Conservation (phyloP, 2,888 invertebrate species). For the Sesia apiformis region DNA sequence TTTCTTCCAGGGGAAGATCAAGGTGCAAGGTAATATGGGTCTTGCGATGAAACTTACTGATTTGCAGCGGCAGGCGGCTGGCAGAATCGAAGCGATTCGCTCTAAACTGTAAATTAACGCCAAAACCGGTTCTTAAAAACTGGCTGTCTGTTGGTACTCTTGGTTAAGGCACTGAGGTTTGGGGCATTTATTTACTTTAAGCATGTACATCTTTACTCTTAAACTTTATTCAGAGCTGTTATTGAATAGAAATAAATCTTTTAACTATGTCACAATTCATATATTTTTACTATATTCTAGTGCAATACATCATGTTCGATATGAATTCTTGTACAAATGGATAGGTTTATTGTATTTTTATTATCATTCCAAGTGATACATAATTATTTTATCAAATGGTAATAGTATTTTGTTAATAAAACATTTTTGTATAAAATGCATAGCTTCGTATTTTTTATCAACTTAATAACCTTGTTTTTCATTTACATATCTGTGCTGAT, state of each 20-base stretch:
- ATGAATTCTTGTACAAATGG: no score
- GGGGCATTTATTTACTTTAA: conserved; percentile 27
- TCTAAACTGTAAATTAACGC: conserved; percentile 79
- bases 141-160: conserved; percentile 18
- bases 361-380: no score
- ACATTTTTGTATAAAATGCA: no score
- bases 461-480: no score
- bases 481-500: no score
- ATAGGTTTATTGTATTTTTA: no score
- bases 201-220: neutral
- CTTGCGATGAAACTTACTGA: conserved; percentile 95
- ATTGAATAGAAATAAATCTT: neutral
- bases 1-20: conserved; percentile 96
- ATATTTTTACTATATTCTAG: no score
- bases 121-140: conserved; percentile 9
- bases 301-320: no score
- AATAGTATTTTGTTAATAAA: no score
- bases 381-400: no score
- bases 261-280: neutral
- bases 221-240: neutral
- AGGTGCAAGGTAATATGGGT: conserved; percentile 97
- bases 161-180: conserved; percentile 39
- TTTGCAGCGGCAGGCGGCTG: conserved; percentile 82
- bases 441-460: no score
- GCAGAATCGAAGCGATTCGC: conserved; percentile 82